Conservation (phyloP, 2,888 invertebrate genomes). For the Drosophila lacicola region DNA sequence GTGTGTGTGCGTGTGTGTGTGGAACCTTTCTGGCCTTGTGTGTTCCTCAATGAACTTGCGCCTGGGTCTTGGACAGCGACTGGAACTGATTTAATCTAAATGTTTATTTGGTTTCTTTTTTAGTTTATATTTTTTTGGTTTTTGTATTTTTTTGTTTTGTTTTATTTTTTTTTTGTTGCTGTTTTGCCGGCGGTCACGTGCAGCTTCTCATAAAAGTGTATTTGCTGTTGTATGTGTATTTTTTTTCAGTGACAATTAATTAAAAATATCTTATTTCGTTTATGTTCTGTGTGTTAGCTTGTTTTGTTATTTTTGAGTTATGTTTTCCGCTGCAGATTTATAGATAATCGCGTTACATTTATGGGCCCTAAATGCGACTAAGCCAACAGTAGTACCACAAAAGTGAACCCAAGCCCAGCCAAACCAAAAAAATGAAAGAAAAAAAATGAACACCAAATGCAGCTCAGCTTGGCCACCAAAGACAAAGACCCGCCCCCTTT, state of each 20-base stretch:
- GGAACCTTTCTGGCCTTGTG: constrained; percentile 24
- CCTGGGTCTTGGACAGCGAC: constrained; percentile 36
- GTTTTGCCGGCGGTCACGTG: constrained; percentile 67
- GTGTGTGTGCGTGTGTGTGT: background rate
- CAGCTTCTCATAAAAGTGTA: constrained; percentile 63
- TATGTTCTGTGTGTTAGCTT: constrained; percentile 53
- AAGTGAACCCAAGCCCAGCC: background rate
- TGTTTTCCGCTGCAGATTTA: constrained; percentile 82
- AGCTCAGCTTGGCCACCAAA: background rate
- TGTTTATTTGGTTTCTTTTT: constrained; percentile 64
- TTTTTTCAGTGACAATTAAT: constrained; percentile 70
- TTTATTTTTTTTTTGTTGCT: constrained; percentile 27
- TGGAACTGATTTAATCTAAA: constrained; percentile 71
- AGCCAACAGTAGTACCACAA: constrained; percentile 3
- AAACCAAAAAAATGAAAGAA: background rate
- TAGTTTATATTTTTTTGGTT: constrained; percentile 42
- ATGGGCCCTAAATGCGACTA: constrained; percentile 65
- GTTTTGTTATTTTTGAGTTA: constrained; percentile 76
- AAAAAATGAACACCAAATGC: background rate
- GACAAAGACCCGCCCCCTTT: background rate
- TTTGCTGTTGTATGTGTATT: constrained; percentile 38
- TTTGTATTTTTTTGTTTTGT: constrained; percentile 1
- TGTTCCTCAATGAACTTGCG: constrained; percentile 73
- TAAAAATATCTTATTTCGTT: constrained; percentile 80
- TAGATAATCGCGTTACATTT: constrained; percentile 76